These are phyloP conservation scores for Pangasius krempfi DNA, from an alignment of 2,797 vertebrate species.

Conservation along the genomic window DNA sequence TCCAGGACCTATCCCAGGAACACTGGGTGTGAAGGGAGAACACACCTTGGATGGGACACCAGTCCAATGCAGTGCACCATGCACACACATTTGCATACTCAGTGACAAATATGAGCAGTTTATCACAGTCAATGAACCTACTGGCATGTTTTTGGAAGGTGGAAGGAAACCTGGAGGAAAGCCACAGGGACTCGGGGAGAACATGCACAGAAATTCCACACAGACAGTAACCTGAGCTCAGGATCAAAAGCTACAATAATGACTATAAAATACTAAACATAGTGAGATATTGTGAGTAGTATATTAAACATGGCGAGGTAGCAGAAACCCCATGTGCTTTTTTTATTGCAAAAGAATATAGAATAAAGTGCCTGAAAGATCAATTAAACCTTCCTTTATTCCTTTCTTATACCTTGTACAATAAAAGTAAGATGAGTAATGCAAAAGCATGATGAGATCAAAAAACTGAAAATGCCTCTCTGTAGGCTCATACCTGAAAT, in stretches of 20 bases:
- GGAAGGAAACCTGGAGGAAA: neutral
- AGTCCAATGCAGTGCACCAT: neutral
- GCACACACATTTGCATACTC: neutral
- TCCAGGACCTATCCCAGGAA: too few species aligned
- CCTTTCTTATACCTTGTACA: neutral
- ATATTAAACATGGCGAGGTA: conserved; percentile 13
- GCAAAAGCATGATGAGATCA: neutral
- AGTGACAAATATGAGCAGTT: neutral
- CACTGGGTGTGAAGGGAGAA: neutral
- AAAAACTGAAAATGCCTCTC: neutral
- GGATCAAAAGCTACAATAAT: neutral
- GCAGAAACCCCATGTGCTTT: neutral
- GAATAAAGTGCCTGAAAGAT: neutral
- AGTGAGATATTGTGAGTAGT: neutral
- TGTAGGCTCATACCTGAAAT: neutral
- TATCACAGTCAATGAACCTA: neutral
- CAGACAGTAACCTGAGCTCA: neutral
- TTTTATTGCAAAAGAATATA: neutral
- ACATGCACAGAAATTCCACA: neutral
- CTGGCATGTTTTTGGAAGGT: neutral
- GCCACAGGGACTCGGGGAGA: too few species aligned
- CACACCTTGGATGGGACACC: neutral
- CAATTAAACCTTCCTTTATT: neutral
- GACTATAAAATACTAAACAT: conserved; percentile 33
- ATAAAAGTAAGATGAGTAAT: neutral